These are phyloP conservation scores for Hepsetus odoe DNA, from an alignment of 2,113 vertebrate species.

Conservation along the genomic window DNA sequence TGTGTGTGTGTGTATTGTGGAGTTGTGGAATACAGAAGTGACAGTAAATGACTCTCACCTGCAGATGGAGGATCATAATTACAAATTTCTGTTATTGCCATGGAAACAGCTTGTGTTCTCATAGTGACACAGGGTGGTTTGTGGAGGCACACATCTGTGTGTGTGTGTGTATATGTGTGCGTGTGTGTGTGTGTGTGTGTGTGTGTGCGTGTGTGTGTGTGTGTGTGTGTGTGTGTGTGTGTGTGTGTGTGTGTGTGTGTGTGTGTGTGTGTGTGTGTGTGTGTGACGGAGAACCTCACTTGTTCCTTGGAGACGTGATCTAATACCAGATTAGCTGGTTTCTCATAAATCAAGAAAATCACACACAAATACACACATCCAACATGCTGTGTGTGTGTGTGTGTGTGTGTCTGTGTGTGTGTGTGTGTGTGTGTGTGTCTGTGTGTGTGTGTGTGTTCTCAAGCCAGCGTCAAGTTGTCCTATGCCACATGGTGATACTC, in stretches of 20 bases:
- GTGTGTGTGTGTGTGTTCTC: not conserved
- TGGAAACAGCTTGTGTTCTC: constrained; percentile 46
- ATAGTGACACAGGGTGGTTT: constrained; percentile 36
- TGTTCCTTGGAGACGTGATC: not conserved
- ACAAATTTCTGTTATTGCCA: constrained; percentile 49
- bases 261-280: constrained; percentile 2
- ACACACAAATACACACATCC: constrained; percentile 12
- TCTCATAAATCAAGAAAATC: not conserved
- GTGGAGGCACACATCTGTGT: constrained; percentile 16
- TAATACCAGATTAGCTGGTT: not conserved
- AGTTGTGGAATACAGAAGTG: not conserved
- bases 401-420: not conserved
- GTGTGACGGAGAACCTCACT: not conserved
- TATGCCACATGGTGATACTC: not conserved
- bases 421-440: not conserved
- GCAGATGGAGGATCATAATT: constrained; percentile 48
- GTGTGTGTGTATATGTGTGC: not conserved
- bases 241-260: not conserved
- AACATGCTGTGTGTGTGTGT: not conserved
- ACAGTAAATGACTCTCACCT: constrained; percentile 43
- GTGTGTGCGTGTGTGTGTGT: not conserved
- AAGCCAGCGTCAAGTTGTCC: not conserved
- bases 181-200: not conserved
- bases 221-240: not conserved
- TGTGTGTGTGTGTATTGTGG: not conserved